Evolutionary conservation across 1,140 invertebrate species (phyloP).

Genomic region (Varroa destructor): DNA sequence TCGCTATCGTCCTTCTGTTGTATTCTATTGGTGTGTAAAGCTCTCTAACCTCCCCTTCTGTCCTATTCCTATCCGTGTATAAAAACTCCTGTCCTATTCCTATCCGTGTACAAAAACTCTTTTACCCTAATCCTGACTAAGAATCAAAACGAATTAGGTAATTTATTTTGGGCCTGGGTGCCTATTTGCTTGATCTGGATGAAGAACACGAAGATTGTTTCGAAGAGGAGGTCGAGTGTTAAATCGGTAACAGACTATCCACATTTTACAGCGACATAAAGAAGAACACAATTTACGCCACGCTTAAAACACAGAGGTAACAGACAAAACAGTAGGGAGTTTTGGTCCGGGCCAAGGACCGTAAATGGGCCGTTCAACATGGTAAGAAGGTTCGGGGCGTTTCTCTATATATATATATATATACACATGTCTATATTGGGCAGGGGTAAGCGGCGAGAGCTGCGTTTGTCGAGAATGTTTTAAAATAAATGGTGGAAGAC

Average conservation of each 20-base stretch:
- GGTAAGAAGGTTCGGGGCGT: slow-evolving; percentile 5
- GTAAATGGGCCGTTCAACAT: slow-evolving; percentile 11
- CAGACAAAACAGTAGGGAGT: slow-evolving; percentile 13
- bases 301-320: slow-evolving; percentile 12
- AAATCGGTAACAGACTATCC: slow-evolving; percentile 18
- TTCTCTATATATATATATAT: no score
- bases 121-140: slow-evolving; percentile 7
- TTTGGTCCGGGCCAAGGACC: slow-evolving; percentile 22
- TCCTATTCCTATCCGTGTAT: no score
- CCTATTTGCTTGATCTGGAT: neutral
- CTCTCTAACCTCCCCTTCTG: neutral
- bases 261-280: neutral
- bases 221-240: slow-evolving; percentile 23
- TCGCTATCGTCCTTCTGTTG: neutral
- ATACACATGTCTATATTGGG: no score
- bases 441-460: no score
- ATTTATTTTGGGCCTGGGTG: slow-evolving; percentile 6
- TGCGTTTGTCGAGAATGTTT: no score
- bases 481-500: no score
- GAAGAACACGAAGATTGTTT: slow-evolving; percentile 3
- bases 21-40: slow-evolving; percentile 6
- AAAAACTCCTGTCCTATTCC: no score
- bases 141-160: slow-evolving; percentile 1
- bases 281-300: neutral
- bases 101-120: neutral